phyloP scores from a whole-genome alignment of 2,113 vertebrate genomes.

The Rhombomys opimus region DNA sequence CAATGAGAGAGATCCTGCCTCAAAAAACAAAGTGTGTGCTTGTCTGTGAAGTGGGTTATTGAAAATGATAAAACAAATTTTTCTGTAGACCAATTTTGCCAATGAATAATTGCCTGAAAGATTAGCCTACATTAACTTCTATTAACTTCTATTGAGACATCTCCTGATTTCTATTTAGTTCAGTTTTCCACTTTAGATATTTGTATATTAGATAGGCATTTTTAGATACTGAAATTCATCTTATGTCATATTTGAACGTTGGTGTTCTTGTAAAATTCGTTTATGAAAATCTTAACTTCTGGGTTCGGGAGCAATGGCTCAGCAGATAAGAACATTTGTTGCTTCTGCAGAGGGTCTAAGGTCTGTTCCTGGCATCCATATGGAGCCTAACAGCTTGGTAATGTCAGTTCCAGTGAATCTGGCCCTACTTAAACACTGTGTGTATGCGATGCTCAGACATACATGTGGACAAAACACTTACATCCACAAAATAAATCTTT shows the following conservation, averaged over 20 bases:
- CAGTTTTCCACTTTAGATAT: slow-evolving; percentile 5
- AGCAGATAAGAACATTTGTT: neutral
- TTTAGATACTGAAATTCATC: neutral
- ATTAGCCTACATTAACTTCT: slow-evolving; percentile 5
- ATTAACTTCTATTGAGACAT: neutral
- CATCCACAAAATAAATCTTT: neutral
- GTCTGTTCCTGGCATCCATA: neutral
- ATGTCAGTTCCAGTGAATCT: neutral
- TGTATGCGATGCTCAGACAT: neutral
- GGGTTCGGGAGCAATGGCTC: neutral
- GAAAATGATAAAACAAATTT: slow-evolving; percentile 21
- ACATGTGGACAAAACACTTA: neutral
- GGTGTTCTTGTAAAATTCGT: neutral
- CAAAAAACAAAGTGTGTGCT: neutral
- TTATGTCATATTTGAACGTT: neutral
- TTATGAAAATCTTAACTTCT: neutral
- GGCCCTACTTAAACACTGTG: neutral
- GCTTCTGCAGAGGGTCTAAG: neutral
- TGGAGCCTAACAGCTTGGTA: neutral
- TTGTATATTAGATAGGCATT: neutral
- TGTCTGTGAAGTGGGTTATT: neutral
- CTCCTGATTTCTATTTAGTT: slow-evolving; percentile 14
- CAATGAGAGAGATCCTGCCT: neutral
- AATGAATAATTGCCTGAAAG: slow-evolving; percentile 27
- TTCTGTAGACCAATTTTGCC: neutral